These are phyloP conservation scores for Phataginus tricuspis DNA, from an alignment of 2,797 vertebrate species.

Conservation along the genomic window DNA sequence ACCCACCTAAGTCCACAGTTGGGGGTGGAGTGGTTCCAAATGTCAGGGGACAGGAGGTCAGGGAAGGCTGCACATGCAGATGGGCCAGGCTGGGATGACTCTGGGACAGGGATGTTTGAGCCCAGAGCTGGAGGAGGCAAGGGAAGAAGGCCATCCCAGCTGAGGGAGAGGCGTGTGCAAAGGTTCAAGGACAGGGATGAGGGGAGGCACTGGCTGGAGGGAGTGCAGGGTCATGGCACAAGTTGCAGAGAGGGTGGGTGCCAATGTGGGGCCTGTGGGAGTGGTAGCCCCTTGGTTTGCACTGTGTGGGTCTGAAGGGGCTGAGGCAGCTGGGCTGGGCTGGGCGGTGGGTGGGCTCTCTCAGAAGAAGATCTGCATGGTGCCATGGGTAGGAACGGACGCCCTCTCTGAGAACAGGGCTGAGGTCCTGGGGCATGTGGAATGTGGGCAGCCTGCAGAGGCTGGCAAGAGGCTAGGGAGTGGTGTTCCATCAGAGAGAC, in stretches of 20 bases:
- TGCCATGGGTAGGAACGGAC: neutral
- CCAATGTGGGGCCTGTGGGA: rapidly evolving
- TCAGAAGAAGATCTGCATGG: neutral
- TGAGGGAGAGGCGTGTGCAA: neutral
- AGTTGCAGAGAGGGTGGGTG: rapidly evolving
- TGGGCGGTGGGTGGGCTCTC: neutral
- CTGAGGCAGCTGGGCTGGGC: neutral
- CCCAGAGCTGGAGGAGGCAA: neutral
- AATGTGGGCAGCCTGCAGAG: neutral
- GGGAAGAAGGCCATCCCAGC: neutral
- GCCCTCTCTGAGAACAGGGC: no score
- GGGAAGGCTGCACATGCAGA: rapidly evolving
- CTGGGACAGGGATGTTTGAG: neutral
- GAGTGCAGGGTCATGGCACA: neutral
- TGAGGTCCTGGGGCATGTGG: no score
- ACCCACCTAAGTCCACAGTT: no score
- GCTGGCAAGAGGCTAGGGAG: neutral
- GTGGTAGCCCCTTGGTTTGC: neutral
- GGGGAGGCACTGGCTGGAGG: neutral
- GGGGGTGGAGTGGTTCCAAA: rapidly evolving
- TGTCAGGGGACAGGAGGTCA: neutral
- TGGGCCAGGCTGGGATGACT: no score
- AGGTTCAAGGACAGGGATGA: neutral
- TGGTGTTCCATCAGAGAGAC: no score
- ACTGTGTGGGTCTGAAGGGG: neutral